Conservation (phyloP, 1,140 invertebrate genomes). For the Charaxes varanes region DNA sequence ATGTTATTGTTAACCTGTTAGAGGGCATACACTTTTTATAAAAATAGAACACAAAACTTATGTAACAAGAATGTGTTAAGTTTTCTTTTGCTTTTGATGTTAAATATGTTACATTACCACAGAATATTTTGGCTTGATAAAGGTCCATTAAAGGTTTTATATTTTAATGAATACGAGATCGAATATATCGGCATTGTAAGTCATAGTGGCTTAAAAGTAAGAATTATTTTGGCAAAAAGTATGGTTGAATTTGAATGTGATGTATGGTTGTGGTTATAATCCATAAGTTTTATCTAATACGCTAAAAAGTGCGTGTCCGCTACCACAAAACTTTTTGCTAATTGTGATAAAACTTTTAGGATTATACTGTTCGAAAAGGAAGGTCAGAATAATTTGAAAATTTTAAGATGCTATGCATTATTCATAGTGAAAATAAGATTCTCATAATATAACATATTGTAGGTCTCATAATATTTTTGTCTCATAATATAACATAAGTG, state of each 20-base stretch:
- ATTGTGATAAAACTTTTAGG: slow-evolving; percentile 39
- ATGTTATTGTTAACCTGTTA: too few species aligned
- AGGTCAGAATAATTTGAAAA: not conserved
- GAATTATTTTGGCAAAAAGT: slow-evolving; percentile 1
- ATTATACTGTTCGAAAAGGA: slow-evolving; percentile 10
- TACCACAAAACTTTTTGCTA: slow-evolving; percentile 47
- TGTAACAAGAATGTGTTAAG: too few species aligned
- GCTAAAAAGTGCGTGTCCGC: slow-evolving; percentile 49
- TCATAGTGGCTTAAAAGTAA: slow-evolving; percentile 8
- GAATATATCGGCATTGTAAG: not conserved
- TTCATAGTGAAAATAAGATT: too few species aligned
- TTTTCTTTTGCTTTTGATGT: too few species aligned
- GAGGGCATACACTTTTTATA: too few species aligned
- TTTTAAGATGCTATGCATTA: not conserved
- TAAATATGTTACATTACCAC: too few species aligned
- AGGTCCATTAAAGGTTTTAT: too few species aligned
- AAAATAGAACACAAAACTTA: too few species aligned
- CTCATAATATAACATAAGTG: too few species aligned
- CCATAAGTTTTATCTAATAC: slow-evolving; percentile 37
- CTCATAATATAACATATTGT: too few species aligned
- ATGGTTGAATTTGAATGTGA: slow-evolving; percentile 5
- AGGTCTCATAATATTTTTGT: too few species aligned
- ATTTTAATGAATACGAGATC: too few species aligned
- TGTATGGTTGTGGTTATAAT: slow-evolving; percentile 17
- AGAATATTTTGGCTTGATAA: not conserved